Evolutionary conservation across 2,113 vertebrate species (phyloP).

Genomic region (Verasper variegatus): DNA sequence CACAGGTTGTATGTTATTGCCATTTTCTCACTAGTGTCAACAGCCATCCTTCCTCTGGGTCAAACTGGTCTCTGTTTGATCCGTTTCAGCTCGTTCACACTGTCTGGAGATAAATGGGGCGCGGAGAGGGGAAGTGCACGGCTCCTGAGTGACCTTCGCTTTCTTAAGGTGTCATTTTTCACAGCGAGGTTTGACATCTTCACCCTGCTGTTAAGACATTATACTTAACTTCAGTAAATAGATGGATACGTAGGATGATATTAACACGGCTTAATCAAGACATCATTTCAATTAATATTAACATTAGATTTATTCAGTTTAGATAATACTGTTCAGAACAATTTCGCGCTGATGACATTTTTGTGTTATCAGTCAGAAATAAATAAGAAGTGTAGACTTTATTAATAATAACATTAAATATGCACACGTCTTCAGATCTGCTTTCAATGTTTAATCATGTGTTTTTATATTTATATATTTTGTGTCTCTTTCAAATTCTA

Average conservation of each 20-base stretch:
- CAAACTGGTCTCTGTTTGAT: constrained; percentile 44
- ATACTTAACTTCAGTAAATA: background rate
- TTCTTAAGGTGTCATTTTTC: constrained; percentile 41
- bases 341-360: no score
- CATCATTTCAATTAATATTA: background rate
- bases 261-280: no score
- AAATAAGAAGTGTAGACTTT: no score
- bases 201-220: background rate
- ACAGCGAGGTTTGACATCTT: constrained; percentile 11
- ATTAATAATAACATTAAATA: no score
- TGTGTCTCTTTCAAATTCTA: no score
- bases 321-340: no score
- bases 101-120: constrained; percentile 53
- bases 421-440: no score
- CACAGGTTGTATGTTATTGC: constrained; percentile 11
- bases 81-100: constrained; percentile 28
- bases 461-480: no score
- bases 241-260: background rate
- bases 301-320: no score
- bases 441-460: no score
- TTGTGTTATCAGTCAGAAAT: no score
- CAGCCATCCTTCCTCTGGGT: constrained; percentile 18
- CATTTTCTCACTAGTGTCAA: constrained; percentile 34
- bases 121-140: constrained; percentile 39
- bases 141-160: constrained; percentile 36